Base-by-base conservation (phyloP, 2,113 vertebrate genomes). In the Myocastor coypus region DNA sequence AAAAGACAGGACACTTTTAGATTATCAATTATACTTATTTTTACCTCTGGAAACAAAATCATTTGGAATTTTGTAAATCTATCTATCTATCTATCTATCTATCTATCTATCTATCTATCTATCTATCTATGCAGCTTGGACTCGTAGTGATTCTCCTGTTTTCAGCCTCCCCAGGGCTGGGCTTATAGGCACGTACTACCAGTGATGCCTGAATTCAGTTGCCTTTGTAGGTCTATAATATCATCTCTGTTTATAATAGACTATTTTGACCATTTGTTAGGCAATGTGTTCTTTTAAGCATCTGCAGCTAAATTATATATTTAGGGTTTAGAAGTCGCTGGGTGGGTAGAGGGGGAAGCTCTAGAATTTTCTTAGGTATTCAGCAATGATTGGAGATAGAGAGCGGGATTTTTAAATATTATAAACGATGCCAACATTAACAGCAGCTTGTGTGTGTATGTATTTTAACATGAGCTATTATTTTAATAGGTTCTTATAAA, bases 1-100 rank as follows among this genome's bases (percentile, higher is more conserved):
- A 83, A 92, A 87, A 82, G 83, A 87, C 17, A 46, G 68, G n/a
- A 46, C 75, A 87, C 64, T 84, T 97, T 89, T 73, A 12, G 13
- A 61, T 75, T 50, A 2, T 1, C 13, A 88, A 20, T 87, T 92
- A 69, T 77, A 81, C 30, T 83, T 52, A 68, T 46, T 71, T 95
- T 96, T 40, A 77, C 13, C 55, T 89, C 24, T 83, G 40, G 68
- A 90, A 93, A 71, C 1, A 95, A 94, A 85, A 75, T 52, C 20
- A 52, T 12, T 5, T 46, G 84, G n/a, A n/a, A n/a, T n/a, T n/a
- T n/a, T n/a, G n/a, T n/a, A n/a, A n/a, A n/a, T n/a, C n/a, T n/a
- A n/a, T n/a, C n/a, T n/a, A n/a, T n/a, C n/a, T n/a, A n/a, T n/a
- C n/a, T n/a, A n/a, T n/a, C n/a, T n/a, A n/a, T n/a, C n/a, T n/a